phyloP scores from a whole-genome alignment of 1,140 invertebrate species.

The Drosophila azteca region DNA sequence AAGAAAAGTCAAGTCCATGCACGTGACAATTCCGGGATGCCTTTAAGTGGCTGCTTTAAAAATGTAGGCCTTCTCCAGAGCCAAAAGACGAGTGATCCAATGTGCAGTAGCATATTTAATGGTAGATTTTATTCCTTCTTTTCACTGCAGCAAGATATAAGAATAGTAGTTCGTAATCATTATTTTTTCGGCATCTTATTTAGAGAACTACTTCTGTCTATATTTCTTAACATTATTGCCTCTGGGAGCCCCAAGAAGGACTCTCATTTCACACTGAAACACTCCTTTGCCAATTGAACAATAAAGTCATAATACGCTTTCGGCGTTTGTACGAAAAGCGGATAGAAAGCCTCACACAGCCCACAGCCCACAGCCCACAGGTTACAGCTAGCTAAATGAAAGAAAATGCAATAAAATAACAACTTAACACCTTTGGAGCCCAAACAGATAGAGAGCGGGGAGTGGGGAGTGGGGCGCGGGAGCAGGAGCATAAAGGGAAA shows the following conservation, averaged over 20 bases:
- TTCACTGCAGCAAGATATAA: not conserved
- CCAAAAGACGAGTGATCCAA: too few relatives aligned
- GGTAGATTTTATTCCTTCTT: too few relatives aligned
- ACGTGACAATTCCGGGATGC: constrained; percentile 27
- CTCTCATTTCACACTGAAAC: constrained; percentile 1
- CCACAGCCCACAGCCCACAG: constrained; percentile 22
- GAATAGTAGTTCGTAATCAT: too few relatives aligned
- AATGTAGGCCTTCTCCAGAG: constrained; percentile 11
- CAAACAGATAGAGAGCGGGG: constrained; percentile 44
- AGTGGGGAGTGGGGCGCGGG: not conserved
- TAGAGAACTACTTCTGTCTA: not conserved
- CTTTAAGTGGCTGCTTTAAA: constrained; percentile 26
- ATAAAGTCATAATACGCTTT: constrained; percentile 60
- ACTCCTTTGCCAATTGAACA: constrained; percentile 53
- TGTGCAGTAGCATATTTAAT: too few relatives aligned
- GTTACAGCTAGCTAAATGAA: constrained; percentile 52
- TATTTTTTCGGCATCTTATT: too few relatives aligned
- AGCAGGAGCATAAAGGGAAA: constrained; percentile 48
- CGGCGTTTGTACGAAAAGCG: constrained; percentile 14
- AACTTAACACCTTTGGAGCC: constrained; percentile 65
- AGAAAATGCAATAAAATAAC: constrained; percentile 68
- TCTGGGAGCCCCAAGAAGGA: constrained; percentile 1
- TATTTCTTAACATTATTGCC: not conserved
- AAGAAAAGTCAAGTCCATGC: constrained; percentile 39
- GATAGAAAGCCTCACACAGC: constrained; percentile 30